phyloP scores from a whole-genome alignment of 2,113 vertebrate genomes.

The Chrysochloris asiatica region DNA sequence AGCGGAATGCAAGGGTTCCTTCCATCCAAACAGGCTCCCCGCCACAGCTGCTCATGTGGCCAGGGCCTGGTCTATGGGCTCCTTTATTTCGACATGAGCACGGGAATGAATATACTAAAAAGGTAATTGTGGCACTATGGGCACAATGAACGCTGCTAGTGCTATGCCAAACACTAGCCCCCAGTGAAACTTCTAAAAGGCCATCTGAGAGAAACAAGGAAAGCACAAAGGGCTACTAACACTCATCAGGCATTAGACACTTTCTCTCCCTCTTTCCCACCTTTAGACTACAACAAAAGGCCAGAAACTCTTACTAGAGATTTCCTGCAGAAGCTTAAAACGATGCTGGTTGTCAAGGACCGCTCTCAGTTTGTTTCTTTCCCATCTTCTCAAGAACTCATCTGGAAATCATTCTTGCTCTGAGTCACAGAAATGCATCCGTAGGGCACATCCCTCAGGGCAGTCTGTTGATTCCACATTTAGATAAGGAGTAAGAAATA shows the following conservation, averaged over 20 bases:
- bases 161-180: conserved; percentile 13
- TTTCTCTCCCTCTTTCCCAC: conserved; percentile 18
- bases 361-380: background rate
- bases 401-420: background rate
- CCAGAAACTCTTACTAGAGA: background rate
- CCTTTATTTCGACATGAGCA: background rate
- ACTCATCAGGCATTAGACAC: background rate
- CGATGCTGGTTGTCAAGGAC: background rate
- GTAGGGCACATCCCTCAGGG: background rate
- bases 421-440: background rate
- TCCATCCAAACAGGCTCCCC: background rate
- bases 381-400: background rate
- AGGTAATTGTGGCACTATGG: background rate
- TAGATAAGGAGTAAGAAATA: conserved; percentile 9
- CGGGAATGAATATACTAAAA: conserved; percentile 54
- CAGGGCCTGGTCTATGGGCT: conserved; percentile 36
- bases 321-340: background rate
- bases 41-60: background rate
- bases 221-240: background rate
- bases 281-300: background rate
- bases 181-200: background rate
- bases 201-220: conserved; percentile 37
- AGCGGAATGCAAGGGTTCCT: conserved; percentile 20
- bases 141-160: background rate
- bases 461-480: conserved; percentile 41